Evolutionary conservation across 2,888 invertebrate genomes (phyloP).

Genomic region (Aplocera efformata): DNA sequence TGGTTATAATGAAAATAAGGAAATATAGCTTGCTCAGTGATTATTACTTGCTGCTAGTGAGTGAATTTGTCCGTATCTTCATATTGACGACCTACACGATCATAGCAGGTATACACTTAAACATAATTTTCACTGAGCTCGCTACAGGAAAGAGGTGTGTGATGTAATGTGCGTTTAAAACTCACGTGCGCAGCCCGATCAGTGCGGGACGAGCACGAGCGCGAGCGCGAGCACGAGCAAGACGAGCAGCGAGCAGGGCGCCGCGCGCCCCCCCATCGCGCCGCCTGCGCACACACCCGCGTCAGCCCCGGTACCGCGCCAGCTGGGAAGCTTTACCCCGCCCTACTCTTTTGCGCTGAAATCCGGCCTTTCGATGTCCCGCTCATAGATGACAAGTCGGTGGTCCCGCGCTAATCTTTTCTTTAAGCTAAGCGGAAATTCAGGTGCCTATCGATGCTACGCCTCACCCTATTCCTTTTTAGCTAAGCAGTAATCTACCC

Average conservation of each 20-base stretch:
- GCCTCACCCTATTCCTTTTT: too few relatives aligned
- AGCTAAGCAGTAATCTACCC: too few relatives aligned
- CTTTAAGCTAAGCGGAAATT: background rate
- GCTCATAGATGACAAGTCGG: too few relatives aligned
- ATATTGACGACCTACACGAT: background rate
- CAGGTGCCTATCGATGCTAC: too few relatives aligned
- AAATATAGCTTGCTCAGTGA: constrained; percentile 14
- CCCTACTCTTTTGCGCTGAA: too few relatives aligned
- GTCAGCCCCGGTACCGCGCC: constrained; percentile 27
- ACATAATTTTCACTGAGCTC: constrained; percentile 7
- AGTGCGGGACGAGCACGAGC: constrained; percentile 72
- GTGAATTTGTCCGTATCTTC: too few relatives aligned
- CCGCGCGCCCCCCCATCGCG: constrained; percentile 61
- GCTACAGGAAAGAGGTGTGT: constrained; percentile 8
- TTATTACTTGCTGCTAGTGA: too few relatives aligned
- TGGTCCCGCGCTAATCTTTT: too few relatives aligned
- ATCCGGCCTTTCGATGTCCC: too few relatives aligned
- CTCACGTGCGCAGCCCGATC: constrained; percentile 75
- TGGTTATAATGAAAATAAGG: constrained; percentile 16
- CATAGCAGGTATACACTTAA: too few relatives aligned
- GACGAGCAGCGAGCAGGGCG: constrained; percentile 50
- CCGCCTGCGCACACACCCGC: constrained; percentile 65
- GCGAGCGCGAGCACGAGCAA: constrained; percentile 55
- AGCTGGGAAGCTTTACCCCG: constrained; percentile 9
- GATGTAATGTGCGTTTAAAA: constrained; percentile 29